A percentile compares a stretch with the other conserved stretches of the same genome.
Evolutionary conservation across 2,113 vertebrate genomes (phyloP).

Genomic region (Pontoporia blainvillei): DNA sequence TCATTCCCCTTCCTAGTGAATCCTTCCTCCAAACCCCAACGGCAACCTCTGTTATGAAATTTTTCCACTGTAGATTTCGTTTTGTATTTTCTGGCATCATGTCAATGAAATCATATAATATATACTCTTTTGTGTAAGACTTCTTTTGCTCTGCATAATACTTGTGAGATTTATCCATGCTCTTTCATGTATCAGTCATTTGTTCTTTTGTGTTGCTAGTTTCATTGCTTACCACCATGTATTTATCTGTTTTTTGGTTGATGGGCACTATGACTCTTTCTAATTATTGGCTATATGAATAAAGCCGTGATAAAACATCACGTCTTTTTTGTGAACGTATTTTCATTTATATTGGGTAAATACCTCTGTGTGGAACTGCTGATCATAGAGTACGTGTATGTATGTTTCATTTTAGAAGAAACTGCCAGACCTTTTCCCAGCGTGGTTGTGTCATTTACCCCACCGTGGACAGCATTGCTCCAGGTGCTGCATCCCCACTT

Average conservation of each 20-base stretch:
- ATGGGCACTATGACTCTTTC: neutral
- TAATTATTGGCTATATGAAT: neutral
- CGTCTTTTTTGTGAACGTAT: neutral
- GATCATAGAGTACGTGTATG: no score
- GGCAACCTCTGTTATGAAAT: neutral
- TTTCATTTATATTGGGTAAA: neutral
- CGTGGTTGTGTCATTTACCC: neutral
- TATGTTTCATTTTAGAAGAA: neutral
- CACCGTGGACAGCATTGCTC: fast-evolving
- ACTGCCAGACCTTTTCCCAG: neutral
- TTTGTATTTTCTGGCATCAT: neutral
- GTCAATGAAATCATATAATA: neutral
- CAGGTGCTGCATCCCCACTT: fast-evolving
- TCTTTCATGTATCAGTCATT: neutral
- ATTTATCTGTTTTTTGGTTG: neutral
- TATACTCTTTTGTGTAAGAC: neutral
- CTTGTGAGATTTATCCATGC: neutral
- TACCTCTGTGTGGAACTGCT: neutral
- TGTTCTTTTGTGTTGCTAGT: neutral
- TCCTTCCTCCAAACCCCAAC: neutral
- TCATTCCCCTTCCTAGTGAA: neutral
- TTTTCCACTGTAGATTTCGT: neutral
- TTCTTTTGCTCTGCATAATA: neutral
- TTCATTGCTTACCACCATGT: neutral
- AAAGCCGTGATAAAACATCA: neutral